Evolutionary conservation across 1,140 invertebrate genomes (phyloP), one percentile per base, ranked within the genome.

Genomic region (Platorchestia sp.): DNA sequence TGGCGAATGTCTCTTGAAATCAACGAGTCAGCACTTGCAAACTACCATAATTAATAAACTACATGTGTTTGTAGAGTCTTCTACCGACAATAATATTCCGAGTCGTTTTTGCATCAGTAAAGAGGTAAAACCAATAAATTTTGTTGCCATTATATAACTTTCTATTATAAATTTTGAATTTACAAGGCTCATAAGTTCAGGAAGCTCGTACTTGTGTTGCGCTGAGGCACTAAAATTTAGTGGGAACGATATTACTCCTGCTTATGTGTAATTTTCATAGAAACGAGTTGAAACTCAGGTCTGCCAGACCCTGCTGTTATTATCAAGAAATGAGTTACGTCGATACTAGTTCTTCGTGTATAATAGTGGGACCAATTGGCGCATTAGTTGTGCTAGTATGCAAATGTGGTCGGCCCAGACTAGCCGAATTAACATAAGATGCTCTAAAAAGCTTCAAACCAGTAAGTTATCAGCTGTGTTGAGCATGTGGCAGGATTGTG

Each of bases 391-490:
- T 93, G 91, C 45, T 45, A 45, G 91, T 45, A 93, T 93, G 91
- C 91, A 93, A 93, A 93, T 93, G 91, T 19, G 7, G 91, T 89
- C 43, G 5, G 87, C 41, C n/a, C 43, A 89, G 87, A 42, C 45
- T 93, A n/a, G 44, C 40, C 43, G 91, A n/a, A 45, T 93, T 93
- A 93, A 93, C 45, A 45, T 93, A 93, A 42, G 91, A 93, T 93
- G 43, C 45, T 93, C 91, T 19, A 45, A 93, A 90, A 93, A 93
- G 43, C 91, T 45, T 27, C 36, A 45, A 93, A 44, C 91, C 91
- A 45, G 91, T 47, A 93, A 93, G 91, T 93, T 93, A 93, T 93
- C 91, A 45, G 91, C n/a, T 93, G 91, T 47, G 91, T 93, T 44
- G 43, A 93, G 91, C 45, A 47, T 93, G 91, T 93, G 87, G 43